Evolutionary conservation across 2,797 vertebrate genomes (phyloP), one percentile per base, ranked within the genome.

Genomic region (Florisuga fusca): DNA sequence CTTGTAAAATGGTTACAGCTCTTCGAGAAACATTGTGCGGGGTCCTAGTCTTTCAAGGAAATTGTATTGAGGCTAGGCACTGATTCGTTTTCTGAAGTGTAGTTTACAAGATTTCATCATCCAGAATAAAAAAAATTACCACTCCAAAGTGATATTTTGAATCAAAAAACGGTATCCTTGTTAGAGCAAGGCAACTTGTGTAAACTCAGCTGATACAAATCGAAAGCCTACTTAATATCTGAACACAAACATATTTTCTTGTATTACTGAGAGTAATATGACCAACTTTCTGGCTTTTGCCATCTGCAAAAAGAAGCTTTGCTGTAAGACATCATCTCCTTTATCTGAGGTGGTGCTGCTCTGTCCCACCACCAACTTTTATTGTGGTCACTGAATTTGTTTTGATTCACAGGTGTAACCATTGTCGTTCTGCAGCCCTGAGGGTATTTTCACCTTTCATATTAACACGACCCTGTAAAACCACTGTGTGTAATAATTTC

Each of bases 1-100:
- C 68, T 90, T 88, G 79, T 91, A 91, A 93, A 93, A 91, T 38
- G 87, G 66, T 87, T 83, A 73, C 68, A 83, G 36, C 14, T 94
- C 63, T 77, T 92, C 82, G 75, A 95, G 83, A 89, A 90, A 69
- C 48, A 84, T 12, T 59, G 46, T 90, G 48, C 59, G 48, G 43
- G 33, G 43, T 57, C 38, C 57, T 48, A 46, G 19, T 12, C 31
- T 77, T 51, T 81, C 59, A 15, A 29, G 15, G 6, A 72, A 72
- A 82, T 16, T 86, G 29, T 48, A 10, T 8, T 57, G 53, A 53
- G 74, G 36, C 16, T 85, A 85, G 58, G 62, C 18, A 50, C 58
- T 67, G 67, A 62, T 38, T 89, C 21, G 76, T 29, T 61, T 77
- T 85, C 55, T 72, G 10, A 87, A 90, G 41, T 59, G 34, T 5